Conservation (phyloP, 2,797 vertebrate genomes). For the Alectoris magna region DNA sequence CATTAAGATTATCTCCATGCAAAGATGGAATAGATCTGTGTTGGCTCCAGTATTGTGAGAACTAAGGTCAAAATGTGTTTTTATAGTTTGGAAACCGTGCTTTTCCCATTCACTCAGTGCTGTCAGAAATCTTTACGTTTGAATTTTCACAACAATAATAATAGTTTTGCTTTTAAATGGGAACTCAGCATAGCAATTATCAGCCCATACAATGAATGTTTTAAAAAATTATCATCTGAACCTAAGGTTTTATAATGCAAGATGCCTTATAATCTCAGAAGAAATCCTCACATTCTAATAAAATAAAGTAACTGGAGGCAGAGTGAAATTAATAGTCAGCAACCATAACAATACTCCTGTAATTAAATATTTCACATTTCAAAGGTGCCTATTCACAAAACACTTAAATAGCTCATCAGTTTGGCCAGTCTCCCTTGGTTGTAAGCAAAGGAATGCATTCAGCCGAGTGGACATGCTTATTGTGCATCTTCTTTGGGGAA, state of each 20-base stretch:
- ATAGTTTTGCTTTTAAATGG: neutral
- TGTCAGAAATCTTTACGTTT: neutral
- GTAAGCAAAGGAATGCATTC: neutral
- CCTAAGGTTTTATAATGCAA: neutral
- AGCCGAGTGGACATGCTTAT: neutral
- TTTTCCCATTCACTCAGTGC: neutral
- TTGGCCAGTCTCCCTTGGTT: neutral
- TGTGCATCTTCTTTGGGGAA: neutral
- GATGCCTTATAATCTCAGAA: conserved; percentile 18
- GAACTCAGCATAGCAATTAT: conserved; percentile 11
- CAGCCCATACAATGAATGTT: neutral
- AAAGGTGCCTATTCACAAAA: neutral
- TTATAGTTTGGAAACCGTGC: neutral
- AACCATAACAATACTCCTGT: neutral
- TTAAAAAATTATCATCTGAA: neutral
- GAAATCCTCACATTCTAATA: neutral
- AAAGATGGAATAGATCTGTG: neutral
- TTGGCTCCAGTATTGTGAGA: neutral
- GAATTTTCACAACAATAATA: conserved; percentile 33
- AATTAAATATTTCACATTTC: conserved; percentile 45
- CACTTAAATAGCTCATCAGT: neutral
- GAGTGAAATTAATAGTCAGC: conserved; percentile 7
- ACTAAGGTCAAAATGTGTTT: neutral
- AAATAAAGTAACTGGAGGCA: neutral
- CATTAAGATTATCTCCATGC: neutral